These are phyloP conservation scores for Neodiprion fabricii DNA, from an alignment of 1,140 invertebrate species.

Conservation along the genomic window DNA sequence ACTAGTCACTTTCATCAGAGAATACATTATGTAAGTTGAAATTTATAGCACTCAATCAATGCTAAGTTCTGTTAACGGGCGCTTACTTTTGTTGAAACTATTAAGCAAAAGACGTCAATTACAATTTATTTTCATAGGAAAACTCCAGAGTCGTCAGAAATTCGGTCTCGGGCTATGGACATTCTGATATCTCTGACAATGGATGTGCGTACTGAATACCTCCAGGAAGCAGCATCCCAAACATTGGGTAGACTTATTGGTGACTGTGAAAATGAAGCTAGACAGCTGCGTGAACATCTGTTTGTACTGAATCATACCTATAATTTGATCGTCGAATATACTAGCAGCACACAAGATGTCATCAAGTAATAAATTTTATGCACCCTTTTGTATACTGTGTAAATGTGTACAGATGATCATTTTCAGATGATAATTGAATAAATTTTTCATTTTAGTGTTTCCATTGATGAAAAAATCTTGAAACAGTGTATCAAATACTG, in stretches of 20 bases:
- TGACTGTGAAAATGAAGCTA: conserved; percentile 67
- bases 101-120: background rate
- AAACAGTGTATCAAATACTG: conserved; percentile 80
- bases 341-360: conserved; percentile 48
- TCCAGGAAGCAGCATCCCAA: conserved; percentile 66
- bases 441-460: conserved; percentile 49
- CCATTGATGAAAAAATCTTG: conserved; percentile 72
- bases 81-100: background rate
- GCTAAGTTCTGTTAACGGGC: too few relatives aligned
- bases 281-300: conserved; percentile 69
- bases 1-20: conserved; percentile 72
- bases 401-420: background rate
- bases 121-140: conserved; percentile 45
- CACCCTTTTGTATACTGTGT: conserved; percentile 10
- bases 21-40: conserved; percentile 68
- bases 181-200: conserved; percentile 77
- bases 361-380: conserved; percentile 32
- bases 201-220: conserved; percentile 76
- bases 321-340: conserved; percentile 70
- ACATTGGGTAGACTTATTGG: conserved; percentile 70
- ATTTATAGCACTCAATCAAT: background rate
- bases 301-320: conserved; percentile 75
- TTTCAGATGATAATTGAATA: background rate
- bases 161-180: conserved; percentile 61
- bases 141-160: conserved; percentile 59